A percentile compares a stretch with the other conserved stretches of the same genome.
These are phyloP conservation scores for Drosophila lacicola DNA, from an alignment of 2,888 invertebrate species.

Conservation along the genomic window DNA sequence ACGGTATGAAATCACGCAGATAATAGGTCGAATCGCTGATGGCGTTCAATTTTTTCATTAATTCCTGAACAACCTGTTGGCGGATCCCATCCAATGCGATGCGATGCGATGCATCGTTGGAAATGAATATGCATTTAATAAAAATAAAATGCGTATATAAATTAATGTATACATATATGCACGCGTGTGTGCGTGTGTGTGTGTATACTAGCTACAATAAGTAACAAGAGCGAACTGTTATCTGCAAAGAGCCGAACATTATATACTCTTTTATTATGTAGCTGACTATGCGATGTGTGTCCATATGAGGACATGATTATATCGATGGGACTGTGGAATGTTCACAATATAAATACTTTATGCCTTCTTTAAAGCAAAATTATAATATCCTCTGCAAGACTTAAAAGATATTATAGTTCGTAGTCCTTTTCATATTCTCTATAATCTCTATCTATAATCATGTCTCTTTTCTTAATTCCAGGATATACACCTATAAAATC, in stretches of 20 bases:
- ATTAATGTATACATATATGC: constrained; percentile 9
- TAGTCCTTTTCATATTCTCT: too few species aligned
- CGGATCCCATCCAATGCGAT: constrained; percentile 1
- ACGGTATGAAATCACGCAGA: constrained; percentile 91
- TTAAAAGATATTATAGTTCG: too few species aligned
- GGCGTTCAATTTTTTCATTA: constrained; percentile 89
- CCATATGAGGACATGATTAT: too few species aligned
- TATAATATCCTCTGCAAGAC: too few species aligned
- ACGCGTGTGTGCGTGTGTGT: constrained; percentile 14
- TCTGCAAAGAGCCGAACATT: neutral
- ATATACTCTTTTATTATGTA: neutral
- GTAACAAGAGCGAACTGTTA: neutral
- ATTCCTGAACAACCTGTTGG: constrained; percentile 88
- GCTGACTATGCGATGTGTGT: too few species aligned
- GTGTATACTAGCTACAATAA: constrained; percentile 8
- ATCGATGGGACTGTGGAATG: too few species aligned
- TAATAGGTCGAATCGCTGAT: constrained; percentile 90
- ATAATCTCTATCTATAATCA: neutral
- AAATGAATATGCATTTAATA: constrained; percentile 70
- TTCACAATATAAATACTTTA: too few species aligned
- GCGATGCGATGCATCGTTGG: constrained; percentile 17
- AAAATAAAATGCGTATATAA: constrained; percentile 24
- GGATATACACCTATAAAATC: neutral
- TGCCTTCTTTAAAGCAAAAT: too few species aligned
- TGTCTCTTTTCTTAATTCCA: constrained; percentile 1